Conservation (phyloP, 37 sponge, comb jelly and placozoan genomes). For the Ephydatia muelleri region DNA sequence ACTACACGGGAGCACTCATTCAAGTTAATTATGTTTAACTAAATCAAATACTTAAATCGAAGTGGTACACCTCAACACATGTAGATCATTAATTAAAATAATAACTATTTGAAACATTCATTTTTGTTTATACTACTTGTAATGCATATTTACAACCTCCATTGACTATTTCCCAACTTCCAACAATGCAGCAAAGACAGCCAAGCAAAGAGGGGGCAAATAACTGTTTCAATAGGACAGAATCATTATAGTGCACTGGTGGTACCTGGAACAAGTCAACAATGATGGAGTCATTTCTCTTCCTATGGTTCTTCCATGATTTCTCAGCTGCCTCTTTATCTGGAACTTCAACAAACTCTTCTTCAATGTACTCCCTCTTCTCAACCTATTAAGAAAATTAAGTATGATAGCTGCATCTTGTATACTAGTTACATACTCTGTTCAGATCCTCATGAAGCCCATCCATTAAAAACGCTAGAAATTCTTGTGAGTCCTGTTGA, state of each 20-base stretch:
- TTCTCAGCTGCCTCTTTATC: conserved; percentile 51
- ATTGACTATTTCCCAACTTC: neutral
- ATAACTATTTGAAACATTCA: too few relatives aligned
- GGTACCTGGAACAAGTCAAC: conserved; percentile 83
- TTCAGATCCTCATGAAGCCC: conserved; percentile 94
- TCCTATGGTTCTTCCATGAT: conserved; percentile 82
- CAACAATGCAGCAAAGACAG: neutral
- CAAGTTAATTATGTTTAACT: too few relatives aligned
- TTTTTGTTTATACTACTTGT: too few relatives aligned
- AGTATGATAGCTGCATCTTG: neutral
- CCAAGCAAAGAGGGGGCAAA: neutral
- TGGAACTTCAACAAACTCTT: conserved; percentile 33
- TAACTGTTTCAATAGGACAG: too few relatives aligned
- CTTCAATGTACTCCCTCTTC: conserved; percentile 38
- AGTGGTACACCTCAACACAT: too few relatives aligned
- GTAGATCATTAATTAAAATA: too few relatives aligned
- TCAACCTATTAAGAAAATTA: conserved; percentile 28
- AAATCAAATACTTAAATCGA: too few relatives aligned
- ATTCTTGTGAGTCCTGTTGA: conserved; percentile 92
- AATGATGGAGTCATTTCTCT: conserved; percentile 85
- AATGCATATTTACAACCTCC: neutral
- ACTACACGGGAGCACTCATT: too few relatives aligned
- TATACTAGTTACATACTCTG: conserved; percentile 35
- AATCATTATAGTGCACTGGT: too few relatives aligned
- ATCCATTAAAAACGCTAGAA: conserved; percentile 84